Conservation (phyloP, 2,888 invertebrate genomes). For the Aphodius granarius region DNA sequence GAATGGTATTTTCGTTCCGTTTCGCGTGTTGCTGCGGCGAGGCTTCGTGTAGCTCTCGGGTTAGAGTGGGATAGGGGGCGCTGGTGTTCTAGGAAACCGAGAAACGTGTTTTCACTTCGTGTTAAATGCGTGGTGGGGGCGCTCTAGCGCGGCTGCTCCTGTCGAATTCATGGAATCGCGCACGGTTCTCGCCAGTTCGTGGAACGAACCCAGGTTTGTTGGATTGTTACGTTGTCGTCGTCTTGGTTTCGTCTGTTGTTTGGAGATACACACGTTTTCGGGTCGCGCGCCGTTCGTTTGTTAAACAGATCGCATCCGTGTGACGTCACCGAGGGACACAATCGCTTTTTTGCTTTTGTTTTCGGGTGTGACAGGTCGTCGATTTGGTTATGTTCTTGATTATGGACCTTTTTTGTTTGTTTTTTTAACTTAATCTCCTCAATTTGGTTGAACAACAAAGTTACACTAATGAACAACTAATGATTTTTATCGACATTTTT, state of each 20-base stretch:
- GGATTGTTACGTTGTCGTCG: no score
- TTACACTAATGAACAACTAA: no score
- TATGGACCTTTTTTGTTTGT: neutral
- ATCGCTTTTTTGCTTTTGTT: neutral
- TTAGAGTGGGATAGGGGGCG: neutral
- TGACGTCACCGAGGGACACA: neutral
- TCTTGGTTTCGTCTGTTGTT: neutral
- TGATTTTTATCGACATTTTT: no score
- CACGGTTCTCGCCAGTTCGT: neutral
- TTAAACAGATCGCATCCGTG: neutral
- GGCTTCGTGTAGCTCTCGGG: no score
- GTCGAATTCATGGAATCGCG: neutral
- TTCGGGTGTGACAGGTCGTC: neutral
- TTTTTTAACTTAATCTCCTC: no score
- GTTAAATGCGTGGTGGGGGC: neutral
- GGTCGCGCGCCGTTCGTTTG: neutral
- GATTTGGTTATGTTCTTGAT: neutral
- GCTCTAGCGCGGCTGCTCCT: neutral
- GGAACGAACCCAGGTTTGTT: neutral
- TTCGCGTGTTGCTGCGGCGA: neutral
- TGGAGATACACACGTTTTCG: neutral
- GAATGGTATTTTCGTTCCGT: conserved; percentile 8
- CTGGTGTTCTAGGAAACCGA: neutral
- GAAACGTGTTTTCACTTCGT: neutral
- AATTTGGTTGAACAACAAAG: no score